Evolutionary conservation across 1,140 invertebrate genomes (phyloP), one percentile per base, ranked within the genome.

Genomic region (Drosophila tristis): DNA sequence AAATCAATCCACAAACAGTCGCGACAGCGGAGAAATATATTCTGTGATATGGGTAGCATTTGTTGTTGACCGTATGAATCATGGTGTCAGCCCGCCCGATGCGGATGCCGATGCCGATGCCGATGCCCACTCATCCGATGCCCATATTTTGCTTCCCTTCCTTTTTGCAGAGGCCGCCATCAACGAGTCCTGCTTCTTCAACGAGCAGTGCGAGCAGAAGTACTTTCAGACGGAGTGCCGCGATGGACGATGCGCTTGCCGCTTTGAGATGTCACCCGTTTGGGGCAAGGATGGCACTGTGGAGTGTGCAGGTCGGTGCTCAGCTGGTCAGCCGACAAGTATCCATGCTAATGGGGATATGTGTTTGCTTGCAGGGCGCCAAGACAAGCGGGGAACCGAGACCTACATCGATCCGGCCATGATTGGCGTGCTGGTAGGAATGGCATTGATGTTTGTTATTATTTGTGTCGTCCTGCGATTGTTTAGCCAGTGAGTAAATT

Each of bases 371-470:
- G 45, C 72, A 90, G 90, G 90, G 43, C 90, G 90, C 48, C 74
- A 79, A 62, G 87, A 91, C 29, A 91, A 90, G 54, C 72, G 76
- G 26, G 90, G 78, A 70, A 48, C 75, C 49, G 93, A 94, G 59
- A 93, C 93, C 54, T 95, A 95, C 81, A 92, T 97, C 59, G 96
- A 98, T 92, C 96, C 97, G 49, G 96, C 96, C 23, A 98, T 98
- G 97, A 97, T 98, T 86, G 95, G 96, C 48, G 96, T 98, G 48
- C 94, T 98, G 68, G 96, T 97, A 51, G 97, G 95, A 31, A 96
- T 98, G 95, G 96, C 95, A 62, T 94, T 98, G 54, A 98, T 98
- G 97, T 98, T 98, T 93, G 94, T 98, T 92, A 97, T 97, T 92
- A 97, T 98, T 90, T 98, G 97, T 93, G 96, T 98, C 72, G 97